A percentile compares a stretch with the other conserved stretches of the same genome.
phyloP scores from a whole-genome alignment of 2,888 invertebrate genomes.

The Acrobasis consociella region DNA sequence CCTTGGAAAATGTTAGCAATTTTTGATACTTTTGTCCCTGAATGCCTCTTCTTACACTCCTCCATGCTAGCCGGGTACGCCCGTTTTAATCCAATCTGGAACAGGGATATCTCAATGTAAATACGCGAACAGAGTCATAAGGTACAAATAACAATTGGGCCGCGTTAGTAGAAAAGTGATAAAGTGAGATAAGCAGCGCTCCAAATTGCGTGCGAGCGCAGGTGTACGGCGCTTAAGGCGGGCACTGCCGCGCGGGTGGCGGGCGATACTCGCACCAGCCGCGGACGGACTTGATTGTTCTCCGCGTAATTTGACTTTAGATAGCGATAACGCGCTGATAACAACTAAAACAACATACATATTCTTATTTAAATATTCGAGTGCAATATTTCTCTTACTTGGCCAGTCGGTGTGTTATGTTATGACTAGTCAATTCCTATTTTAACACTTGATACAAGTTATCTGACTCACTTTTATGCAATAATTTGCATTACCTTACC shows the following conservation, averaged over 20 bases:
- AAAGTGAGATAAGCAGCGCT: conserved; percentile 63
- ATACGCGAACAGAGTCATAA: conserved; percentile 44
- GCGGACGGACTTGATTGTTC: conserved; percentile 60
- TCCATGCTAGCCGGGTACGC: conserved; percentile 84
- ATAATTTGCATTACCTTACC: not conserved
- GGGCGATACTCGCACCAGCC: conserved; percentile 48
- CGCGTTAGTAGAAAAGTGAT: conserved; percentile 56
- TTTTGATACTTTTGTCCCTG: conserved; percentile 93
- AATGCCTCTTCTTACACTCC: conserved; percentile 85
- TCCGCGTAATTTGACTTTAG: conserved; percentile 73
- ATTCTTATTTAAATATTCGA: conserved; percentile 43
- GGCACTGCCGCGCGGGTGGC: conserved; percentile 57
- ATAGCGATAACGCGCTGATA: conserved; percentile 78
- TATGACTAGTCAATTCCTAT: not conserved
- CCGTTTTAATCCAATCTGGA: conserved; percentile 80
- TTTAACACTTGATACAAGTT: not conserved
- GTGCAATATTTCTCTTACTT: conserved; percentile 13
- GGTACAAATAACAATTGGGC: conserved; percentile 50
- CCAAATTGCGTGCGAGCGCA: conserved; percentile 55
- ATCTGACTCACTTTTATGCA: conserved; percentile 2
- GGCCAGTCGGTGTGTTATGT: not conserved
- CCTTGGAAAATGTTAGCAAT: conserved; percentile 95
- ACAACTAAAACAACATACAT: conserved; percentile 37
- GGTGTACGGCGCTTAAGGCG: conserved; percentile 60
- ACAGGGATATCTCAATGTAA: conserved; percentile 55